These are phyloP conservation scores for Clinocottus analis DNA, from an alignment of 2,113 vertebrate genomes.

Conservation along the genomic window DNA sequence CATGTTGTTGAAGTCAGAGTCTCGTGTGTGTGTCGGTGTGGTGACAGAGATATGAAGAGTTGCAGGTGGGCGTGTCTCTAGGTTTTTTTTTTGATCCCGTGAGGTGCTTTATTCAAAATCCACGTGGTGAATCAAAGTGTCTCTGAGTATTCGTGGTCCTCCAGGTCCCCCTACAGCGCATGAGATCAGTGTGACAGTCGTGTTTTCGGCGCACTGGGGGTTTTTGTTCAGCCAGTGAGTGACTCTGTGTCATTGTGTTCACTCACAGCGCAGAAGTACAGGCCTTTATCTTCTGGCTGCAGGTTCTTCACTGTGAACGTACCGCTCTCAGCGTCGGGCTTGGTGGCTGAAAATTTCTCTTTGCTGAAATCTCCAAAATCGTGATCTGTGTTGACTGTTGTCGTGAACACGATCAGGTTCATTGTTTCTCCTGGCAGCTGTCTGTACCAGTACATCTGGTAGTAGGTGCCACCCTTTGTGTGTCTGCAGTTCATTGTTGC, in stretches of 20 bases:
- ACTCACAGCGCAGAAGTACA: constrained; percentile 60
- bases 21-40: no score
- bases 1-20: no score
- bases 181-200: no score
- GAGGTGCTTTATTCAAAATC: no score
- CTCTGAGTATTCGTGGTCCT: no score
- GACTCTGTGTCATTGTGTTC: constrained; percentile 11
- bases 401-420: constrained; percentile 32
- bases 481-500: constrained; percentile 40
- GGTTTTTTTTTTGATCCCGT: no score
- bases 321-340: background rate
- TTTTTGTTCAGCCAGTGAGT: background rate
- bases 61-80: no score
- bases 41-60: no score
- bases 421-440: constrained; percentile 61
- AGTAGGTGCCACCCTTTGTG: no score
- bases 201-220: no score
- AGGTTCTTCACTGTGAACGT: constrained; percentile 31
- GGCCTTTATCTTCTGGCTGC: constrained; percentile 23
- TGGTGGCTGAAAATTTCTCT: constrained; percentile 24
- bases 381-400: background rate
- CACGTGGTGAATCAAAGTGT: no score
- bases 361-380: background rate
- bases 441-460: constrained; percentile 63
- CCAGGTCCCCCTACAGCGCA: no score